phyloP scores from a whole-genome alignment of 2,797 vertebrate genomes.

The Enteromius fasciolatus region DNA sequence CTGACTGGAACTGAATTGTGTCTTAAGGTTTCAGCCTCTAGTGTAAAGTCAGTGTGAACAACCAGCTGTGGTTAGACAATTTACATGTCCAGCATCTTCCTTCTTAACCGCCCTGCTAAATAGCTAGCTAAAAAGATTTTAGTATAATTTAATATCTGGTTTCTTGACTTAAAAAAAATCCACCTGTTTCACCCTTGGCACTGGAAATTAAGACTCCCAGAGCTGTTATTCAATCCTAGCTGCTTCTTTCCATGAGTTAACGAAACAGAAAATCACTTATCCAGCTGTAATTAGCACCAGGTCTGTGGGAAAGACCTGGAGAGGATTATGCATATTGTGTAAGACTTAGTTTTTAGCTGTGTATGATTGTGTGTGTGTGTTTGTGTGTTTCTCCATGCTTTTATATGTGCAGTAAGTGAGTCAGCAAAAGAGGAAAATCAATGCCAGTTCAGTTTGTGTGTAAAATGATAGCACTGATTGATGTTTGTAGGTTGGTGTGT shows the following conservation, averaged over 20 bases:
- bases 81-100: background rate
- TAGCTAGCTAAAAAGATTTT: background rate
- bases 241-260: conserved; percentile 18
- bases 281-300: conserved; percentile 19
- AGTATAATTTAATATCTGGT: conserved; percentile 1
- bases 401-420: conserved; percentile 51
- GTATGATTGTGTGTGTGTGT: background rate
- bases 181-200: conserved; percentile 10
- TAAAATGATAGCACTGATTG: conserved; percentile 63
- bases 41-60: no score
- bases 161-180: conserved; percentile 2
- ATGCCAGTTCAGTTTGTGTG: conserved; percentile 67
- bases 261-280: conserved; percentile 30
- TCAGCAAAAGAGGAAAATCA: conserved; percentile 67
- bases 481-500: conserved; percentile 48
- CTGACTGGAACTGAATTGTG: background rate
- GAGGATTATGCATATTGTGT: conserved; percentile 19
- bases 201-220: background rate
- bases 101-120: background rate
- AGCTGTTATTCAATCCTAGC: conserved; percentile 6
- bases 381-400: background rate
- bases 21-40: background rate
- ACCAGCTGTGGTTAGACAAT: background rate
- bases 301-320: conserved; percentile 14
- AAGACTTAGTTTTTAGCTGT: conserved; percentile 14